phyloP scores from a whole-genome alignment of 2,888 invertebrate genomes.

The Nomada ruficornis region DNA sequence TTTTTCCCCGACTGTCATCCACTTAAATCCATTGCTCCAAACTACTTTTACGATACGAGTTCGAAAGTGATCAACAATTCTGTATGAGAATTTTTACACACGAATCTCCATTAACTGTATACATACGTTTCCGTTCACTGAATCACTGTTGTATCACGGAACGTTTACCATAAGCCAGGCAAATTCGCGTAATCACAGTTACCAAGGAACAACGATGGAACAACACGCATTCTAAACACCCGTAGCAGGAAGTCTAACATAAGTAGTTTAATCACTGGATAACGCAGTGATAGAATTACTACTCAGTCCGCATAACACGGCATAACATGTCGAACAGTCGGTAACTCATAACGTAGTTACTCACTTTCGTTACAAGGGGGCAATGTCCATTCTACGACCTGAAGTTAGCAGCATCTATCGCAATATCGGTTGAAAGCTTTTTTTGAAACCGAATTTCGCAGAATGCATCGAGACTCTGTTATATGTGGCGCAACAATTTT shows the following conservation, averaged over 20 bases:
- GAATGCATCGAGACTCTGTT: neutral
- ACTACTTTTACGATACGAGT: neutral
- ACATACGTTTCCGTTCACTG: constrained; percentile 26
- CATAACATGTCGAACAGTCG: constrained; percentile 47
- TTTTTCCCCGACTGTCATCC: constrained; percentile 56
- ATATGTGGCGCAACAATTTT: neutral
- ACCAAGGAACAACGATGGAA: constrained; percentile 43
- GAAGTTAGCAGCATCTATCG: constrained; percentile 10
- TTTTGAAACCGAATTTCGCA: neutral
- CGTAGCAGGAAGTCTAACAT: constrained; percentile 59
- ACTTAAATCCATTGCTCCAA: constrained; percentile 50
- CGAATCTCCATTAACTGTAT: neutral
- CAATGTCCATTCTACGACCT: constrained; percentile 2
- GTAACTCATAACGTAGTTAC: constrained; percentile 41
- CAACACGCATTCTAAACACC: constrained; percentile 60
- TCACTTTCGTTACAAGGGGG: constrained; percentile 44
- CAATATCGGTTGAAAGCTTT: neutral
- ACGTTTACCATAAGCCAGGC: constrained; percentile 28
- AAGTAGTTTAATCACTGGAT: constrained; percentile 60
- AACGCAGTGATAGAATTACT: constrained; percentile 56
- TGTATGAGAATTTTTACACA: constrained; percentile 11
- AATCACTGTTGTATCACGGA: constrained; percentile 30
- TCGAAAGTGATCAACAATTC: constrained; percentile 23
- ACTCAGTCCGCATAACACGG: constrained; percentile 20
- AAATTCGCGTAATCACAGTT: constrained; percentile 59